Conservation (phyloP, 2,888 invertebrate species). For the Amphipoea oculea region DNA sequence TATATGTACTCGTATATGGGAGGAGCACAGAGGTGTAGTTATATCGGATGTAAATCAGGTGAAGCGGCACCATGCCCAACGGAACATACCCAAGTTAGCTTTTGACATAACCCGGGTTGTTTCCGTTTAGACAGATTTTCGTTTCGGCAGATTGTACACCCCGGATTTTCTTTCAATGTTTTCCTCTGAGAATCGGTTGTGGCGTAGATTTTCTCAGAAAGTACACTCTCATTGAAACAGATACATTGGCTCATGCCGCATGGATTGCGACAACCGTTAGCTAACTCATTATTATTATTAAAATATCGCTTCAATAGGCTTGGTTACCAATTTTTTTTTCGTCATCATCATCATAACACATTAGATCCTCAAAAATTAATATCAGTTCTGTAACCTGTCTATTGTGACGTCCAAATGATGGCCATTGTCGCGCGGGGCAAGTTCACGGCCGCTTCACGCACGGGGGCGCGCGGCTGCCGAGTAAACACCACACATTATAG, state of each 20-base stretch:
- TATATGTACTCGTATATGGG: neutral
- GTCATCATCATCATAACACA: neutral
- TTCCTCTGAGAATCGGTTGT: neutral
- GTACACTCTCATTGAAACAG: neutral
- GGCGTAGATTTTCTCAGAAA: neutral
- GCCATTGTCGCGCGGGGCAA: conserved; percentile 38
- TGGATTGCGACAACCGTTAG: neutral
- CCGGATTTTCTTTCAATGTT: neutral
- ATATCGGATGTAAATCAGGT: neutral
- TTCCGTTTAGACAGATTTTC: too few species aligned
- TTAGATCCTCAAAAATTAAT: conserved; percentile 9
- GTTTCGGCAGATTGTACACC: neutral
- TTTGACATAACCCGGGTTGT: neutral
- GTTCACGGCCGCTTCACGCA: conserved; percentile 64
- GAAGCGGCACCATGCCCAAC: neutral
- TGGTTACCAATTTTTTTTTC: neutral
- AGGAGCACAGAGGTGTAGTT: neutral
- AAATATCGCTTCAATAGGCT: conserved; percentile 9
- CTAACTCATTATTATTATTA: neutral
- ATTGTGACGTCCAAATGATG: conserved; percentile 35
- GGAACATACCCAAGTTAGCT: neutral
- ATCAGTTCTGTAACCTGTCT: conserved; percentile 1
- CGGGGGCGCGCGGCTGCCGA: conserved; percentile 33
- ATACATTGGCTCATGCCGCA: neutral
- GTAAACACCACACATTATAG: conserved; percentile 43